Evolutionary conservation across 2,888 invertebrate genomes (phyloP), one percentile per base, ranked within the genome.

Genomic region (Epinotia demarniana): DNA sequence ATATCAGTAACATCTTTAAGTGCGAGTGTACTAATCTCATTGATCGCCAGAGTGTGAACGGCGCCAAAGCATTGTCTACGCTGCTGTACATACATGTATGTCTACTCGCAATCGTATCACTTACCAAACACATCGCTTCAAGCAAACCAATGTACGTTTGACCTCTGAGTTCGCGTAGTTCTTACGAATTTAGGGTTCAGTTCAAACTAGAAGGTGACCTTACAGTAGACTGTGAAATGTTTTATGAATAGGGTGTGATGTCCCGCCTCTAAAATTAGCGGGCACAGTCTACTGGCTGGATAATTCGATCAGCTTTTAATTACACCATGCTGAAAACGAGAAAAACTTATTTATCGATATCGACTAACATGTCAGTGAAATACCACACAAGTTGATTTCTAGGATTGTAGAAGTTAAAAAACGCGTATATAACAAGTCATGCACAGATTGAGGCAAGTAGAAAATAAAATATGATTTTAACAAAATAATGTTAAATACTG

Each of bases 221-320:
- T n/a, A 6, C 53, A 53, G 13, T 53, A 16, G 16, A 6, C n/a
- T 49, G 16, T 16, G 16, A 49, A 49, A 53, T 53, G 16, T n/a
- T 53, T 53, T 53, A 6, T 53, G 6, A n/a, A n/a, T 46, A 49
- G 16, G 46, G 27, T 39, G 16, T 72, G n/a, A 55, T 39, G n/a
- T 9, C 60, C 43, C 70, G 63, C 39, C 23, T 73, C 63, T 46
- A 75, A 72, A 72, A 75, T 75, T 71, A 71, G 75, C 64, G 33
- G 6, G 66, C 61, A 72, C 67, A 62, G 66, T 23, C 72, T 67
- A 67, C 55, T 46, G 72, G 62, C 72, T 72, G 72, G 75, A 75
- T 72, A 75, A 75, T 75, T 61, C 60, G 75, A 75, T 75, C 72
- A 75, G 55, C 60, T 18, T 62, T 72, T 67, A 67, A 75, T 67